A percentile compares a stretch with the other conserved stretches of the same genome.
phyloP scores from a whole-genome alignment of 2,888 invertebrate species.

The Glaucopsyche alexis region DNA sequence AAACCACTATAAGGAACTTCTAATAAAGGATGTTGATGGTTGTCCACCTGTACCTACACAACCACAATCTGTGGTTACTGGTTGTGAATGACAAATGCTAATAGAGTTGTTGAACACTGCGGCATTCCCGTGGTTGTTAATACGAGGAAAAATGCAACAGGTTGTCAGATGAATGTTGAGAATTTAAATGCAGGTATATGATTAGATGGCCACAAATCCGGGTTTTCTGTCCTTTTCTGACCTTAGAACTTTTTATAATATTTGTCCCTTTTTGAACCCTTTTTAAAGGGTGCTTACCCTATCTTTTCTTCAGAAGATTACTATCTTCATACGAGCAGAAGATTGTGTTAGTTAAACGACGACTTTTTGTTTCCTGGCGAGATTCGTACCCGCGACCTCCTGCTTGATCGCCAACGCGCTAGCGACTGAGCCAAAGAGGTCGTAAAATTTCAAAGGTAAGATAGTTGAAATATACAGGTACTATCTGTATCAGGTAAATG shows the following conservation, averaged over 20 bases:
- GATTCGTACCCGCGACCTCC: too few relatives aligned
- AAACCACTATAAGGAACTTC: not conserved
- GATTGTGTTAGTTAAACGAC: too few relatives aligned
- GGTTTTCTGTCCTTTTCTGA: conserved; percentile 1
- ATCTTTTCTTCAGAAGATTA: too few relatives aligned
- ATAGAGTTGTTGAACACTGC: not conserved
- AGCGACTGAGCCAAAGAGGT: too few relatives aligned
- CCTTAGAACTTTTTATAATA: not conserved
- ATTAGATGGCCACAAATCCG: conserved; percentile 5
- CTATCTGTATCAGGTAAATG: not conserved
- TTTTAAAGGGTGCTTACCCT: too few relatives aligned
- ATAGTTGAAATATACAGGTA: not conserved
- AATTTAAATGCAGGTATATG: conserved; percentile 1
- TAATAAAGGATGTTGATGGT: not conserved
- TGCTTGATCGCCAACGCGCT: too few relatives aligned
- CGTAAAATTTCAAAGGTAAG: not conserved
- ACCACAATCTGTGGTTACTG: not conserved
- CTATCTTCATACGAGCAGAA: too few relatives aligned
- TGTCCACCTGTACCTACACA: not conserved
- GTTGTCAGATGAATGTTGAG: not conserved
- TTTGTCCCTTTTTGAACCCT: not conserved
- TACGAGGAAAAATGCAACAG: conserved; percentile 15
- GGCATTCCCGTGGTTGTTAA: not conserved
- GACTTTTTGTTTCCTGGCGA: too few relatives aligned
- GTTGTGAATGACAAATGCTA: conserved; percentile 18